A percentile compares a stretch with the other conserved stretches of the same genome.
Conservation (phyloP, 2,797 vertebrate genomes). For the Setipinna tenuifilis region DNA sequence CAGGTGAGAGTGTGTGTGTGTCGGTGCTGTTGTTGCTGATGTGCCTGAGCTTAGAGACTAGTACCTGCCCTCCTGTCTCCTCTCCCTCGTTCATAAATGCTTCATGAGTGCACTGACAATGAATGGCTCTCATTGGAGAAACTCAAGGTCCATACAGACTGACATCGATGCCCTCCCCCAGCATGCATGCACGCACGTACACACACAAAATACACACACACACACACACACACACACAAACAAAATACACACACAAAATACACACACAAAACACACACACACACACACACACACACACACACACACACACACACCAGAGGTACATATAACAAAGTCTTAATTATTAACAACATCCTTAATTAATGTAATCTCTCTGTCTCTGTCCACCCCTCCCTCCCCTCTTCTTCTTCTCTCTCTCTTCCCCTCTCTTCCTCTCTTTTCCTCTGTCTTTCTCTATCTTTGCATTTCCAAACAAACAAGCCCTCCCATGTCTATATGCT, state of each 20-base stretch:
- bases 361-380: no score
- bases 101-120: background rate
- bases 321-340: no score
- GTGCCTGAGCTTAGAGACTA: background rate
- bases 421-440: background rate
- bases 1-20: background rate
- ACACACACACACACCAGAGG: no score
- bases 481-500: no score
- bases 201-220: background rate
- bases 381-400: no score
- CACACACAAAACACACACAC: no score
- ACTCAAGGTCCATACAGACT: background rate
- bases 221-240: slow-evolving; percentile 2
- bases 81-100: background rate
- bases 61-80: background rate
- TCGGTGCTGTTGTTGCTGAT: background rate
- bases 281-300: no score
- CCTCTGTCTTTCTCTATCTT: background rate
- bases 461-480: no score
- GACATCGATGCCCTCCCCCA: background rate
- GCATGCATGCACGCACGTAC: background rate
- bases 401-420: background rate
- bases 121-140: background rate
- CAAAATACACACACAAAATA: background rate
- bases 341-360: no score